These are phyloP conservation scores for Chrysomela aeneicollis DNA, from an alignment of 2,888 invertebrate genomes.

Conservation along the genomic window DNA sequence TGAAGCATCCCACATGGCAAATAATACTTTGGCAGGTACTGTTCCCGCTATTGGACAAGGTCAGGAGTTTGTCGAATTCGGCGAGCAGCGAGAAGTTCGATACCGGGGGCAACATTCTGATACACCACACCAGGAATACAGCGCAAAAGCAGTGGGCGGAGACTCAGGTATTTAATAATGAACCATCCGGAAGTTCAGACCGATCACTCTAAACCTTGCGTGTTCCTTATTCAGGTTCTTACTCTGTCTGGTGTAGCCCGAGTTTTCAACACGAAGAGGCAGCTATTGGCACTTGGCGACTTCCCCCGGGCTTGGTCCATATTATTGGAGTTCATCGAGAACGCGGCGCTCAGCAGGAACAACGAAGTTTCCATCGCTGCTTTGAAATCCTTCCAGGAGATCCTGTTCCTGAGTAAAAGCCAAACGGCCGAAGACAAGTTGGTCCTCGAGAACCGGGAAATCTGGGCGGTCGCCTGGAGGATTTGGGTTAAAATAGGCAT, in stretches of 20 bases:
- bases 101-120: constrained; percentile 89
- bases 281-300: constrained; percentile 85
- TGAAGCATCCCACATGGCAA: constrained; percentile 91
- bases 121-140: constrained; percentile 97
- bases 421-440: constrained; percentile 58
- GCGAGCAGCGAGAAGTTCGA: constrained; percentile 84
- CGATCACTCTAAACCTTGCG: too few species aligned
- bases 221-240: constrained; percentile 61
- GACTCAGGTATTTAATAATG: constrained; percentile 72
- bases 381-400: constrained; percentile 96
- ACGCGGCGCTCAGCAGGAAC: constrained; percentile 89
- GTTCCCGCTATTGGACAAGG: constrained; percentile 94
- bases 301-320: constrained; percentile 94
- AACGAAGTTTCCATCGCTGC: constrained; percentile 97
- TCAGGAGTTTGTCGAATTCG: constrained; percentile 76
- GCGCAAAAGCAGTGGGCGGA: constrained; percentile 99
- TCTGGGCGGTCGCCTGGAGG: constrained; percentile 85
- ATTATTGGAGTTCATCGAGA: constrained; percentile 92
- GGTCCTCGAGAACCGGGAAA: constrained; percentile 64
- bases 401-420: constrained; percentile 74
- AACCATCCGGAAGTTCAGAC: too few species aligned
- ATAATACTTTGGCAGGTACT: constrained; percentile 94
- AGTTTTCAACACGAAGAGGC: constrained; percentile 90
- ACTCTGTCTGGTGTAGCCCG: constrained; percentile 91
- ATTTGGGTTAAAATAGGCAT: constrained; percentile 90